Evolutionary conservation across 2,113 vertebrate species (phyloP).

Genomic region (Malurus alboscapulatus): DNA sequence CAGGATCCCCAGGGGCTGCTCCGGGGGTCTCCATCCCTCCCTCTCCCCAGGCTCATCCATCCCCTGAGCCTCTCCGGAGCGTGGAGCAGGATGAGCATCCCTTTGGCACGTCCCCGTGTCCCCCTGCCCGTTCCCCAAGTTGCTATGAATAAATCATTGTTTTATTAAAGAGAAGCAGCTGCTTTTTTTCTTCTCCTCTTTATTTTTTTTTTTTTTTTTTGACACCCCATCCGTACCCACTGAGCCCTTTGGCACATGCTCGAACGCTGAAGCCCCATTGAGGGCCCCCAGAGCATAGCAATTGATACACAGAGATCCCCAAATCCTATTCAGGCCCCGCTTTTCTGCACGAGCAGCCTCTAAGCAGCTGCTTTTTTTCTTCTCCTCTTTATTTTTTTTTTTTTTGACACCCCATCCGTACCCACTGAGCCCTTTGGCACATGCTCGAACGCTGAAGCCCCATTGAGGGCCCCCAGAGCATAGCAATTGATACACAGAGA

Average conservation of each 20-base stretch:
- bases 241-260: conserved; percentile 74
- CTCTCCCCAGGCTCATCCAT: neutral
- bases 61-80: neutral
- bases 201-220: neutral
- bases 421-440: conserved; percentile 69
- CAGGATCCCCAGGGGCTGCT: neutral
- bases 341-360: conserved; percentile 75
- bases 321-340: conserved; percentile 75
- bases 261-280: conserved; percentile 67
- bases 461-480: conserved; percentile 72
- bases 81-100: neutral
- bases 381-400: neutral
- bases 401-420: neutral
- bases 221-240: conserved; percentile 20
- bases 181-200: conserved; percentile 44
- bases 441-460: conserved; percentile 70
- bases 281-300: conserved; percentile 70
- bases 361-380: conserved; percentile 65
- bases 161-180: conserved; percentile 80
- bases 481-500: conserved; percentile 78
- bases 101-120: neutral
- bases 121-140: neutral
- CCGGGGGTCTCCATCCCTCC: fast-evolving
- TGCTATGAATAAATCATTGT: conserved; percentile 83
- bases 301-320: conserved; percentile 78